Percentiles rank a stretch among this genome's conserved stretches.
Conservation (phyloP, 2,888 invertebrate species). For the Rotaria macrura region DNA sequence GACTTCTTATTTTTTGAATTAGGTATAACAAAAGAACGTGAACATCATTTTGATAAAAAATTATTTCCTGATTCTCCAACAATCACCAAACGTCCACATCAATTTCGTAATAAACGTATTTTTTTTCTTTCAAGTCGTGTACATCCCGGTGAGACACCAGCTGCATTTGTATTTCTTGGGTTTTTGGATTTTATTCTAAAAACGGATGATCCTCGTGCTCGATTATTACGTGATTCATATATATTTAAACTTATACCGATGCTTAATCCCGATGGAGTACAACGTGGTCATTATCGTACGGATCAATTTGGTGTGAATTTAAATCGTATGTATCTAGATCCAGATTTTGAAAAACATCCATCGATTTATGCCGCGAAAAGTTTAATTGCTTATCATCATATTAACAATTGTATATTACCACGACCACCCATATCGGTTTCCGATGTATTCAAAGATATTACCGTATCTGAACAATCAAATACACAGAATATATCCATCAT, state of each 20-base stretch:
- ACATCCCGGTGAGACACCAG: constrained; percentile 82
- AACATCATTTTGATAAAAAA: constrained; percentile 22
- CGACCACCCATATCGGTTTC: background rate
- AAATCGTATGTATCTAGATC: constrained; percentile 55
- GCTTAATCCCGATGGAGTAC: constrained; percentile 80
- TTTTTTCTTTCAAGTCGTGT: constrained; percentile 76
- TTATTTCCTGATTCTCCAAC: background rate
- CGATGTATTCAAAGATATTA: constrained; percentile 18
- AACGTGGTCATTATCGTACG: constrained; percentile 65
- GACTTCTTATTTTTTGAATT: background rate
- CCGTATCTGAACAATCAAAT: background rate
- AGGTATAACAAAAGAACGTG: constrained; percentile 11
- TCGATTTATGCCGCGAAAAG: constrained; percentile 73
- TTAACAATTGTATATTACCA: constrained; percentile 38
- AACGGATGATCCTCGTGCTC: constrained; percentile 65
- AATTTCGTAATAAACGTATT: constrained; percentile 53
- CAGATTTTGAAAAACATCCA: constrained; percentile 64
- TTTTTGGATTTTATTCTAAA: constrained; percentile 67
- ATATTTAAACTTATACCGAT: constrained; percentile 82
- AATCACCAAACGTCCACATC: background rate
- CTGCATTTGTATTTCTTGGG: constrained; percentile 78
- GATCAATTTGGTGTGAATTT: constrained; percentile 30
- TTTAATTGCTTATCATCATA: constrained; percentile 53
- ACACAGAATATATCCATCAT: background rate
- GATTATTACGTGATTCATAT: constrained; percentile 58